Conservation (phyloP, 2,888 invertebrate genomes). For the Lasioglossum oenotherae region DNA sequence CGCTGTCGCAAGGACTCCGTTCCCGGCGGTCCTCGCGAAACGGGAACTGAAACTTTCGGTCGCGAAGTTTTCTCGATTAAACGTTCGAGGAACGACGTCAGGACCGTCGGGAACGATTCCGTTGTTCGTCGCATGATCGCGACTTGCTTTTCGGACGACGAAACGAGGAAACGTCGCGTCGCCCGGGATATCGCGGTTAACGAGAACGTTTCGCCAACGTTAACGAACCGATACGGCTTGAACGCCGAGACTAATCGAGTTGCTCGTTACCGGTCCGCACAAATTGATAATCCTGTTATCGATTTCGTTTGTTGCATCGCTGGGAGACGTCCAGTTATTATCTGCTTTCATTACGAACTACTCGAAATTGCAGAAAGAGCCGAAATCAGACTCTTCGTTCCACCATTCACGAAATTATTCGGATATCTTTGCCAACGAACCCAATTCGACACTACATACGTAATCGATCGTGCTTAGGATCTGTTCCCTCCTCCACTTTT, state of each 20-base stretch:
- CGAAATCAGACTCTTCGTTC: background rate
- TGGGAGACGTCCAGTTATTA: background rate
- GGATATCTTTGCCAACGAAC: no score
- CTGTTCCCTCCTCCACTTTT: background rate
- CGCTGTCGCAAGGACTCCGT: background rate
- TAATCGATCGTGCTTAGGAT: no score
- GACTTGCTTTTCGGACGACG: background rate
- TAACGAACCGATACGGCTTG: conserved; percentile 16
- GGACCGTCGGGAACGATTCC: background rate
- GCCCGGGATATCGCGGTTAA: background rate
- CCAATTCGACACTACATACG: no score
- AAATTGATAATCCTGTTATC: conserved; percentile 9
- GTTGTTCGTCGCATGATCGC: background rate
- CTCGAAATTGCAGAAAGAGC: background rate
- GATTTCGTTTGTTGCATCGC: background rate
- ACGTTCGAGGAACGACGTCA: background rate
- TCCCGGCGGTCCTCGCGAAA: background rate
- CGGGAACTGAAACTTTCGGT: conserved; percentile 3
- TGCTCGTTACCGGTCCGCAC: conserved; percentile 17
- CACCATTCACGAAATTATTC: background rate
- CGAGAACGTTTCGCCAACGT: background rate
- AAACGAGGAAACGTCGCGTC: background rate
- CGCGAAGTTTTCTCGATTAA: conserved; percentile 25
- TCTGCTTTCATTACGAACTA: background rate
- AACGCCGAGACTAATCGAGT: conserved; percentile 20